Evolutionary conservation across 2,797 vertebrate species (phyloP).

Genomic region (Manis pentadactyla): DNA sequence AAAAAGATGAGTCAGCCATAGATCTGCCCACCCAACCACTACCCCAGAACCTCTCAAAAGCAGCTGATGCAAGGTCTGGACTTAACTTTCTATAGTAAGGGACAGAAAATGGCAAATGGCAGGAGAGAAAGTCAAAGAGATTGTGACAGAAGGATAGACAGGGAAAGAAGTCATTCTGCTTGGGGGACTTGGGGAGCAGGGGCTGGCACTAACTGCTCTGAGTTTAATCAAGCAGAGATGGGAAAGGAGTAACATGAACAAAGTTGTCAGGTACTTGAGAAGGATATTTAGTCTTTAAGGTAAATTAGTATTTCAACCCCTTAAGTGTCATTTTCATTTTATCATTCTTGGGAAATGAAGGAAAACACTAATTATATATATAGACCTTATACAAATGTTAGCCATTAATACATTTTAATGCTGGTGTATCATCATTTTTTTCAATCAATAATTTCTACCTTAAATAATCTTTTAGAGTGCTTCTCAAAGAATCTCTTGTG

Average conservation of each 20-base stretch:
- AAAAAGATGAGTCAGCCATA: not conserved
- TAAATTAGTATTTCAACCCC: slow-evolving; percentile 18
- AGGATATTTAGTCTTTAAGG: not conserved
- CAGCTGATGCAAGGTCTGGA: not conserved
- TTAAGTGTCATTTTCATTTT: not conserved
- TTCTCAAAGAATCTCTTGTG: slow-evolving; percentile 1
- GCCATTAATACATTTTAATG: not conserved
- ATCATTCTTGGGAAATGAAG: not conserved
- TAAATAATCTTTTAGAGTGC: not conserved
- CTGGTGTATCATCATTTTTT: not conserved
- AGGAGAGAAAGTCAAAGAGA: not conserved
- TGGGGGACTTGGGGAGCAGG: not conserved
- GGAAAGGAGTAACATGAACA: not conserved
- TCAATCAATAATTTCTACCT: not conserved
- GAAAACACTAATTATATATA: not conserved
- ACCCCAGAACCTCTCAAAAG: not conserved
- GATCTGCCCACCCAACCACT: not conserved
- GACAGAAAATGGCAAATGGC: not conserved
- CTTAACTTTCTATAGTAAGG: not conserved
- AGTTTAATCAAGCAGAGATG: not conserved
- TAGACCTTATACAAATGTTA: not conserved
- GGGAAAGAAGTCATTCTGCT: not conserved
- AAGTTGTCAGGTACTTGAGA: not conserved
- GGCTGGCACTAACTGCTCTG: too few species aligned
- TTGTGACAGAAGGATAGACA: not conserved